These are phyloP conservation scores for Solenodon paradoxus DNA, from an alignment of 2,113 vertebrate genomes.

Conservation along the genomic window DNA sequence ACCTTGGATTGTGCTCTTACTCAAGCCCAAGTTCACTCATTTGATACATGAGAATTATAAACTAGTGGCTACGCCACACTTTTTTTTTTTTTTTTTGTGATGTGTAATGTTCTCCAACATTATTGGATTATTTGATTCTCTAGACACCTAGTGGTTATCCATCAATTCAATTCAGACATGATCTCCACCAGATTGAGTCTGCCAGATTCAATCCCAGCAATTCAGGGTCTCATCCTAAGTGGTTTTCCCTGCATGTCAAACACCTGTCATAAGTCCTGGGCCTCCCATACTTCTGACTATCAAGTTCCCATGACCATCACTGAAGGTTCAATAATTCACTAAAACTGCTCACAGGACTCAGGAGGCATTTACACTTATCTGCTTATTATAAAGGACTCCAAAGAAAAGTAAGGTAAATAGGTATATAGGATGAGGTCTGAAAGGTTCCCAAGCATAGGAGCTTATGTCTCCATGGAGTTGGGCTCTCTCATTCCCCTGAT, in stretches of 20 bases:
- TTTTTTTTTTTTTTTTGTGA: neutral
- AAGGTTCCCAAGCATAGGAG: neutral
- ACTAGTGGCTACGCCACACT: neutral
- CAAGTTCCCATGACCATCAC: neutral
- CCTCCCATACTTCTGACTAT: neutral
- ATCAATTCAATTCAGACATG: neutral
- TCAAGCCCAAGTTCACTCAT: neutral
- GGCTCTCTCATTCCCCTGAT: rapidly evolving
- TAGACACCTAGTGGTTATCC: neutral
- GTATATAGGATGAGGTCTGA: neutral
- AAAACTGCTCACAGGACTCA: neutral
- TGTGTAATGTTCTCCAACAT: neutral
- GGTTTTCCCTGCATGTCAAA: neutral
- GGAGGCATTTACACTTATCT: neutral
- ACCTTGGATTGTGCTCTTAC: neutral
- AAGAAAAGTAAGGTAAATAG: neutral
- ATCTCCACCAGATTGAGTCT: neutral
- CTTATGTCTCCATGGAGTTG: neutral
- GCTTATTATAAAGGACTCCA: neutral
- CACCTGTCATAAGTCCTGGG: neutral
- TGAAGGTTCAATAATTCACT: neutral
- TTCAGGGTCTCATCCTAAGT: neutral
- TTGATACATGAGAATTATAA: neutral
- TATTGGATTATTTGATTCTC: neutral
- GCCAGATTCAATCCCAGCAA: neutral